Evolutionary conservation across 2,797 vertebrate genomes (phyloP), one percentile per base, ranked within the genome.

Genomic region (Calcarius lapponicus): DNA sequence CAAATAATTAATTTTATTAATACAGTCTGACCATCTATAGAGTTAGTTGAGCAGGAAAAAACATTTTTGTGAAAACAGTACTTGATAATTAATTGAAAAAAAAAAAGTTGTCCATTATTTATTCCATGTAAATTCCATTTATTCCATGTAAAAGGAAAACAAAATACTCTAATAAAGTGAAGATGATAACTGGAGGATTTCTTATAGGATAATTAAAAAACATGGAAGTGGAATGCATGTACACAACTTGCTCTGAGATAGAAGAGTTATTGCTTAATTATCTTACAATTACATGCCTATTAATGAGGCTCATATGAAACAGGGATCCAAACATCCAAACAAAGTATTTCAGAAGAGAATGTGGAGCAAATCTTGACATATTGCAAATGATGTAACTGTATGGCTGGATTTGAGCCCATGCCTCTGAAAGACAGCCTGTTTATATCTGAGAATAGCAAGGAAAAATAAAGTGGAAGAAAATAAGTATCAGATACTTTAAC

Each of bases 1-100:
- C 38, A 96, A 96, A 93, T 64, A 76, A 90, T 93, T 92, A 83
- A 91, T 90, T 80, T 88, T 64, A 92, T 93, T 94, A 81, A 90
- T 84, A 91, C 53, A 28, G 6, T 24, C 42, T 92, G 88, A 75
- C 73, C 42, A 86, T 91, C 76, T 90, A 86, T 83, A 92, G 25
- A 91, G 64, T 72, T 93, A 69, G 8, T 13, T 67, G 64, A 86
- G 32, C 38, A 85, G 13, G 3, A 81, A 7, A 86, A 91, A 89
- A 80, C 7, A 69, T 76, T 67, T 91, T 79, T 81, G 28, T 80
- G 18, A 88, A 79, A 96, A 92, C 2, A 57, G 71, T 86, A 29
- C 29, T 82, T 47, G 80, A 43, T 66, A 95, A 96, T 94, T 93
- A 92, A 93, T 91, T 5, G n/a, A 16, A 42, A 48, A 64, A 57